These are phyloP conservation scores for Nibea coibor DNA, from an alignment of 2,113 vertebrate species.

Conservation along the genomic window DNA sequence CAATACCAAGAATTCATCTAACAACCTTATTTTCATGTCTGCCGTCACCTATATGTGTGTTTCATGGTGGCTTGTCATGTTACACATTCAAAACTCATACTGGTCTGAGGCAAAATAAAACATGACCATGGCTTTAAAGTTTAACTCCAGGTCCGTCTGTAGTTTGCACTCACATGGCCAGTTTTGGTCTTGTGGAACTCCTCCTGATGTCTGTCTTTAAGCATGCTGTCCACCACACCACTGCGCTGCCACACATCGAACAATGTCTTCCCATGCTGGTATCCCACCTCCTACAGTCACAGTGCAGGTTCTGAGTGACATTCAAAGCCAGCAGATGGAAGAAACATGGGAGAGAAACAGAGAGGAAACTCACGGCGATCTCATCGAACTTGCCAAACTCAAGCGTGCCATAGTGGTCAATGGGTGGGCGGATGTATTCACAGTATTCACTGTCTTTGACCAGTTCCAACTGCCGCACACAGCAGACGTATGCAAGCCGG, in stretches of 20 bases:
- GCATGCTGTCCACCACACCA: constrained; percentile 91
- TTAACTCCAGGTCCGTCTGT: not conserved
- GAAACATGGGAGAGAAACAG: not conserved
- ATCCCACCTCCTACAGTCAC: constrained; percentile 90
- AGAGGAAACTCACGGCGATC: constrained; percentile 88
- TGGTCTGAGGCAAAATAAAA: not conserved
- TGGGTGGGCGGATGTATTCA: constrained; percentile 93
- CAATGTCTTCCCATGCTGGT: constrained; percentile 91
- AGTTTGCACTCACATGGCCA: constrained; percentile 82
- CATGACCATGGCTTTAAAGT: not conserved
- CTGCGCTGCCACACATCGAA: constrained; percentile 93
- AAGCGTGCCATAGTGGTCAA: constrained; percentile 91
- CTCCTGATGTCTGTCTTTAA: constrained; percentile 89
- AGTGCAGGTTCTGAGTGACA: not conserved
- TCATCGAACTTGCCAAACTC: constrained; percentile 95
- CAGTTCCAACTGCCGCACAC: constrained; percentile 92
- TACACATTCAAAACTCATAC: not conserved
- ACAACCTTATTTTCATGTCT: not conserved
- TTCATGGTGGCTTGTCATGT: too few relatives aligned
- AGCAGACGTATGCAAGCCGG: constrained; percentile 94
- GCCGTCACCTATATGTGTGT: too few relatives aligned
- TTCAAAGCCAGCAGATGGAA: not conserved
- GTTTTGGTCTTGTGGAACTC: constrained; percentile 88
- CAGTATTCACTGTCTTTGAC: constrained; percentile 93
- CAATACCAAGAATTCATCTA: not conserved